Conservation (phyloP, 2,113 vertebrate genomes). For the Hippocampus barbouri region DNA sequence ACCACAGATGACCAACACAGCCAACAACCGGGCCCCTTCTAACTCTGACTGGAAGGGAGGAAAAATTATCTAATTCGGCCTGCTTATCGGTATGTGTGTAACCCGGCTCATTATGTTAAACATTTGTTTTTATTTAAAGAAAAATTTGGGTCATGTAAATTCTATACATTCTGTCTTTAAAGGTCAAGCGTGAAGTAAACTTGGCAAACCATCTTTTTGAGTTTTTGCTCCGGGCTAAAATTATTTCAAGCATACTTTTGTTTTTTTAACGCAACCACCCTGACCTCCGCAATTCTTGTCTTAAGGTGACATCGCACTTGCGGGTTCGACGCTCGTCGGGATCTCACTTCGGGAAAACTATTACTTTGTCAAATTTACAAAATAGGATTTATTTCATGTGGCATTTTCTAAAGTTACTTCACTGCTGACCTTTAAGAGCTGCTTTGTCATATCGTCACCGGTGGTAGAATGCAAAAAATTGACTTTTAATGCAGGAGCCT, state of each 20-base stretch:
- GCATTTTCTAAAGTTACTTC: too few relatives aligned
- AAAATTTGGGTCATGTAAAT: background rate
- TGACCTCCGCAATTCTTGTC: too few relatives aligned
- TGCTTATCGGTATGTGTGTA: background rate
- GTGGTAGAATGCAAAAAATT: background rate
- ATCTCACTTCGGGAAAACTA: too few relatives aligned
- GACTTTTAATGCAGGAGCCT: background rate
- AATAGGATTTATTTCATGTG: too few relatives aligned
- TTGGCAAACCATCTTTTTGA: too few relatives aligned
- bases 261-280: too few relatives aligned
- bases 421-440: background rate
- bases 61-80: background rate
- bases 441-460: background rate
- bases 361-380: too few relatives aligned
- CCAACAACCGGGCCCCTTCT: background rate
- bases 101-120: too few relatives aligned
- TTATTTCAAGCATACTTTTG: too few relatives aligned
- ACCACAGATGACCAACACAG: background rate
- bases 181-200: background rate
- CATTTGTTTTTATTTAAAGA: background rate
- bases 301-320: too few relatives aligned
- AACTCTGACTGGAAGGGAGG: background rate
- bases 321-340: too few relatives aligned
- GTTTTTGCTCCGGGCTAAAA: too few relatives aligned
- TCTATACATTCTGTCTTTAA: background rate